Conservation (phyloP, 2,113 vertebrate species). For the Cygnus buccinator region DNA sequence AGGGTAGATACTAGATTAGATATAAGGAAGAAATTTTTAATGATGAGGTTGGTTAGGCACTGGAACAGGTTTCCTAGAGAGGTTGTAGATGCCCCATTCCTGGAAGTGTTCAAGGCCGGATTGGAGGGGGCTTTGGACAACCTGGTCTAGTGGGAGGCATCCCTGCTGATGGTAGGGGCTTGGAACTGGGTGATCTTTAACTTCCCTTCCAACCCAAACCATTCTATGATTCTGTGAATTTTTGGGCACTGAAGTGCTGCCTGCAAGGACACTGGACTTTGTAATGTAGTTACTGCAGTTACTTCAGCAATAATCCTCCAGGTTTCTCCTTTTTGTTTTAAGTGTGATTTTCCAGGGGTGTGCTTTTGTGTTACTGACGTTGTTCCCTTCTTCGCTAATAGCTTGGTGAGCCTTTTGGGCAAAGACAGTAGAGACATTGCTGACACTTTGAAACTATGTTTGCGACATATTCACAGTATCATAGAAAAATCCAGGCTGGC, state of each 20-base stretch:
- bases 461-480: neutral
- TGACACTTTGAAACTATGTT: neutral
- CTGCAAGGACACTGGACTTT: neutral
- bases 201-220: too few species aligned
- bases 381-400: neutral
- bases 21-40: neutral
- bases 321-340: neutral
- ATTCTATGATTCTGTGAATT: neutral
- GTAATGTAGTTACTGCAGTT: neutral
- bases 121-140: neutral
- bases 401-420: neutral
- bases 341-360: neutral
- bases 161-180: too few species aligned
- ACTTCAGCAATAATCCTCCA: accelerated
- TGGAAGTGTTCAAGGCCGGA: neutral
- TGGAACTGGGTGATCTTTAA: too few species aligned
- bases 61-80: neutral
- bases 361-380: neutral
- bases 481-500: neutral
- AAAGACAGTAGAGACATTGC: neutral
- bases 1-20: neutral
- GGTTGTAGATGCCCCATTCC: neutral
- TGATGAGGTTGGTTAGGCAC: neutral
- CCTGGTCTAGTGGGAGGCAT: neutral
- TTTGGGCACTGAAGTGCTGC: neutral